These are phyloP conservation scores for Penelope pileata DNA, from an alignment of 2,113 vertebrate species.

Conservation along the genomic window DNA sequence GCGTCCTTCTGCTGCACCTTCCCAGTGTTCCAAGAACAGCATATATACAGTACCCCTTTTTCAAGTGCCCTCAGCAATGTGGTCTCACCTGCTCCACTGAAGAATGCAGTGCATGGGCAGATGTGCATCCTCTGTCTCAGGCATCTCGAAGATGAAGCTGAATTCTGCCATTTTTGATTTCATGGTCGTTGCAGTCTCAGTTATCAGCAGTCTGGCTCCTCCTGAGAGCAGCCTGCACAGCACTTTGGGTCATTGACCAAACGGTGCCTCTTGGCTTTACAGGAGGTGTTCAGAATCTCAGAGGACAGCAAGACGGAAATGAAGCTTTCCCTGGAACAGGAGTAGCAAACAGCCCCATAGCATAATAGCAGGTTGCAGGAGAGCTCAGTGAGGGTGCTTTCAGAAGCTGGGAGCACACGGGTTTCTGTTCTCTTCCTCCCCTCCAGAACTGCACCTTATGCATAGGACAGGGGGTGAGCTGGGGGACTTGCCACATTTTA, in stretches of 20 bases:
- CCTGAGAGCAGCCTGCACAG: neutral
- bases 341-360: rapidly evolving
- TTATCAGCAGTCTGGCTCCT: neutral
- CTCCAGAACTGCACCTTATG: neutral
- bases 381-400: neutral
- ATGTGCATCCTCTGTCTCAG: neutral
- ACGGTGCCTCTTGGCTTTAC: neutral
- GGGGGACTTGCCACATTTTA: neutral
- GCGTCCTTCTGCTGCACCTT: neutral
- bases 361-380: neutral
- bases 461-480: neutral
- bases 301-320: neutral
- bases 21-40: neutral
- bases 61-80: neutral
- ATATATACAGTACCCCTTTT: neutral
- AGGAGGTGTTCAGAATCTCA: neutral
- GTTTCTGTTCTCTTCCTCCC: neutral
- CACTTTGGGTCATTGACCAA: neutral
- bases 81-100: neutral
- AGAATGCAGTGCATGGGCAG: neutral
- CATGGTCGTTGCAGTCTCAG: neutral
- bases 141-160: neutral
- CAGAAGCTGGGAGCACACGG: neutral
- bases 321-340: neutral
- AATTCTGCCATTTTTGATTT: neutral